phyloP scores from a whole-genome alignment of 2,797 vertebrate species.

The Aythya fuligula region DNA sequence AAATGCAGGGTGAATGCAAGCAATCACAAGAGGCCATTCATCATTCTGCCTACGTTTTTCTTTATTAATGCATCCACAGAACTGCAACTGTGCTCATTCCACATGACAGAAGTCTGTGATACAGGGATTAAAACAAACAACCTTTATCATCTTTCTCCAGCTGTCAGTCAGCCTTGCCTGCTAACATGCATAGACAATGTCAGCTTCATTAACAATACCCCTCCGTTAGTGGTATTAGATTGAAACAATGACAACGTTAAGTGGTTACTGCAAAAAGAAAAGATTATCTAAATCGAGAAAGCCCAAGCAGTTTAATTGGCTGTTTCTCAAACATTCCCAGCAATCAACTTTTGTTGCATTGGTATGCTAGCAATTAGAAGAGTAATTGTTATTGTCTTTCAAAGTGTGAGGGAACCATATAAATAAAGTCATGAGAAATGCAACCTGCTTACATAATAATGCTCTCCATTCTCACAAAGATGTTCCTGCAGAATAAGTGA shows the following conservation, averaged over 20 bases:
- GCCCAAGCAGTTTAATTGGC: not conserved
- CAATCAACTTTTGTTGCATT: not conserved
- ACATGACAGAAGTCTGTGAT: not conserved
- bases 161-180: not conserved
- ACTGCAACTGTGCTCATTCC: conserved; percentile 16
- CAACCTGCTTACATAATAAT: not conserved
- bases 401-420: not conserved
- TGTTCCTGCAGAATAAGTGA: not conserved
- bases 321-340: not conserved
- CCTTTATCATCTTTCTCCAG: not conserved
- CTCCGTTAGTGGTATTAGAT: not conserved
- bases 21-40: not conserved
- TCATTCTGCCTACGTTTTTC: not conserved
- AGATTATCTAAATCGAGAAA: not conserved
- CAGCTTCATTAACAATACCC: not conserved
- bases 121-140: not conserved
- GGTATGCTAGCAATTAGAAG: not conserved
- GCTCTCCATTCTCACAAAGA: fast-evolving
- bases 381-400: not conserved
- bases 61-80: not conserved
- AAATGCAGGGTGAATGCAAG: conserved; percentile 4
- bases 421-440: not conserved
- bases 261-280: not conserved
- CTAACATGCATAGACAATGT: not conserved
- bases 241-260: conserved; percentile 2